These are phyloP conservation scores for Plebejus argus DNA, from an alignment of 2,888 invertebrate species.

Conservation along the genomic window DNA sequence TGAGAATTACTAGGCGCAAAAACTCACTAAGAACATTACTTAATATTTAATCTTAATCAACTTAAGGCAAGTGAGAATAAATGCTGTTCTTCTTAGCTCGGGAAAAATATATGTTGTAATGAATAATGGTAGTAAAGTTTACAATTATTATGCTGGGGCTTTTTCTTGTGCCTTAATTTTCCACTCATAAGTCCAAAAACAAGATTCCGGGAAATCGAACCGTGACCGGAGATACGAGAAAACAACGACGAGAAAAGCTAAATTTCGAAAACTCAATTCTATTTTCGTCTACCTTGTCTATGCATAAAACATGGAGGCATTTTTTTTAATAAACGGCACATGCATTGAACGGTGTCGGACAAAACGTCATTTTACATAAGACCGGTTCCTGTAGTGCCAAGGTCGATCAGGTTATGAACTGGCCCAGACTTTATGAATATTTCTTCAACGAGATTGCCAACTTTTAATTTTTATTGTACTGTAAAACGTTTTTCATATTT, in stretches of 20 bases:
- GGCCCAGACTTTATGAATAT: neutral
- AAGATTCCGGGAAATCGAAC: neutral
- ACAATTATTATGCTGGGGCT: too few species aligned
- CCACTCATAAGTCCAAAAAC: neutral
- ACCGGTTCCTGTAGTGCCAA: slow-evolving; percentile 15
- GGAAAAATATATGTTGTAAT: too few species aligned
- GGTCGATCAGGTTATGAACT: slow-evolving; percentile 6
- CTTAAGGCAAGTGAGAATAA: too few species aligned
- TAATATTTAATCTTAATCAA: too few species aligned
- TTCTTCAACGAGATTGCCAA: neutral
- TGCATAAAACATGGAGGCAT: neutral
- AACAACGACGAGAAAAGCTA: too few species aligned
- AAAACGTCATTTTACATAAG: slow-evolving; percentile 2
- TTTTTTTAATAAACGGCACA: neutral
- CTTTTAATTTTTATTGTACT: neutral
- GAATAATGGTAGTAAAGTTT: too few species aligned
- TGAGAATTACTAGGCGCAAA: too few species aligned
- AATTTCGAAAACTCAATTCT: neutral
- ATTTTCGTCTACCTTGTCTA: neutral
- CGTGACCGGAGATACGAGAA: neutral
- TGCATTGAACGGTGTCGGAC: neutral
- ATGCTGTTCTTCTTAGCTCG: too few species aligned
- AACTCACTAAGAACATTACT: too few species aligned
- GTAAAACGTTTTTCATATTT: neutral
- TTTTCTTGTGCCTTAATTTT: too few species aligned